phyloP scores from a whole-genome alignment of 2,888 invertebrate genomes.

The Hecatera dysodea region DNA sequence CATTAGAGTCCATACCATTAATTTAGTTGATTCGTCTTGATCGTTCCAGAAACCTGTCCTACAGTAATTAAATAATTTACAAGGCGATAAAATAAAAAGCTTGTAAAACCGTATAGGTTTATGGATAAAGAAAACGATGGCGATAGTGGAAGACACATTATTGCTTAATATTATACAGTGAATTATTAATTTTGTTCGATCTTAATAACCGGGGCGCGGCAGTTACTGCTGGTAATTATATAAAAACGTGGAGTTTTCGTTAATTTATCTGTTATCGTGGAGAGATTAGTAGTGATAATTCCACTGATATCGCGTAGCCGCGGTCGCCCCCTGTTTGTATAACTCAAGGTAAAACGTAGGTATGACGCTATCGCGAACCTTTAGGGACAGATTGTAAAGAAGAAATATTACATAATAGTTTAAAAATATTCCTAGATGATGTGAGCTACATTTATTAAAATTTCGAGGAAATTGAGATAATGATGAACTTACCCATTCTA shows the following conservation, averaged over 20 bases:
- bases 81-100: constrained; percentile 59
- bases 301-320: constrained; percentile 78
- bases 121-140: constrained; percentile 46
- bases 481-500: no score
- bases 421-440: constrained; percentile 4
- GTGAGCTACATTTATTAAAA: no score
- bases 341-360: constrained; percentile 66
- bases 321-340: constrained; percentile 66
- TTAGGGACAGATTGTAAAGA: constrained; percentile 30
- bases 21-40: constrained; percentile 48
- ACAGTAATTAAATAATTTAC: constrained; percentile 59
- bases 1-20: constrained; percentile 51
- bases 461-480: no score
- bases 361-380: constrained; percentile 48
- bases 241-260: constrained; percentile 64
- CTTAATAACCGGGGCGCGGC: constrained; percentile 46
- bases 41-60: constrained; percentile 48
- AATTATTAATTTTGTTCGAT: constrained; percentile 62
- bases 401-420: constrained; percentile 36
- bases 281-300: constrained; percentile 83
- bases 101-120: constrained; percentile 59
- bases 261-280: constrained; percentile 79
- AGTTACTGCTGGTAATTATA: constrained; percentile 46
- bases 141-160: constrained; percentile 47
- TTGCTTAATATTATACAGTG: constrained; percentile 61